Base-by-base conservation (phyloP, 2,797 vertebrate genomes). In the Sphenodon punctatus region DNA sequence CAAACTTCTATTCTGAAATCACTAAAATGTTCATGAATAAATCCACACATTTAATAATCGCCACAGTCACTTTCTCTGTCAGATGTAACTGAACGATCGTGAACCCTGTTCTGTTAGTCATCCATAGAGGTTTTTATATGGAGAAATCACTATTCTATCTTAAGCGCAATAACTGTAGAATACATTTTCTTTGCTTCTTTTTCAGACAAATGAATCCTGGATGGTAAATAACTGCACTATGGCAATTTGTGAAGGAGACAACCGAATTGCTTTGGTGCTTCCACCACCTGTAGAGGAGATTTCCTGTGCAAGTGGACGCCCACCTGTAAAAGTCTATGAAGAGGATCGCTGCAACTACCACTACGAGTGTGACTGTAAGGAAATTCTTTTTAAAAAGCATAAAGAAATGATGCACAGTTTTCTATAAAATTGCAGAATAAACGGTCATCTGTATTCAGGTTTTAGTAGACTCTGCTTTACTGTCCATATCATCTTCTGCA, bases 301-400 rank as follows among this genome's bases (percentile, higher is more conserved):
- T 55, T 93, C 89, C 51, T 98, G 97, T 68, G 61, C 83, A 61
- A 97, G 95, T 84, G 92, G 94, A 69, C 93, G 88, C 41, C 30
- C 67, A n/a, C 96, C 97, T 27, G 87, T 96, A 76, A 85, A 91
- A 76, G 94, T 94, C 27, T 89, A 70, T 74, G 95, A 96, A 76
- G 63, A 95, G 13, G 19, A 91, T 42, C 2, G 53, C 39, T 98
- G 97, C 78, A 95, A 93, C 53, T 36, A 94, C 45, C 63, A 94
- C 61, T 95, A 94, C 1, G 94, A 89, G 49, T 98, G 97, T 82
- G 95, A 97, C 76, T 98, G 97, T 98, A 92, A 97, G 97, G 49
- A 58, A 46, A 66, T 27, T 58, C 48, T 56, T 13, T 56, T 13
- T 43, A 41, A 32, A 22, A 11, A 17, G 7, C 48, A 34, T 17